Conservation (phyloP, 2,888 invertebrate species). For the Hartigia nigra region DNA sequence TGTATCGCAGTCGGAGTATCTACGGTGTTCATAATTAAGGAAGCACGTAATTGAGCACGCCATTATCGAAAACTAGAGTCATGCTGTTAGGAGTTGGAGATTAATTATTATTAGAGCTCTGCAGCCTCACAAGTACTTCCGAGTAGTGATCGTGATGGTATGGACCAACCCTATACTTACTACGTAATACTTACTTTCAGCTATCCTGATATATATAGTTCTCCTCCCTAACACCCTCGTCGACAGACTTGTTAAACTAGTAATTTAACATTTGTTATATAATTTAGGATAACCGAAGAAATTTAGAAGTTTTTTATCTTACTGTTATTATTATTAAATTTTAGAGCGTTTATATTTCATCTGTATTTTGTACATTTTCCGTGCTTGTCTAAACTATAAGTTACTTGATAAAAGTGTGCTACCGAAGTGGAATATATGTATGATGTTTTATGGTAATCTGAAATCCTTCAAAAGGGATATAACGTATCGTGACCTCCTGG, state of each 20-base stretch:
- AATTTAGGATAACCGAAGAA: not conserved
- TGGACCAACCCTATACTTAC: not conserved
- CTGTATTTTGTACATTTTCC: too few relatives aligned
- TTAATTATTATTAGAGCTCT: constrained; percentile 42
- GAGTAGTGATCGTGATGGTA: constrained; percentile 14
- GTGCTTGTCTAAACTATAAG: not conserved
- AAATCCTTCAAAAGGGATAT: not conserved
- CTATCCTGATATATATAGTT: not conserved
- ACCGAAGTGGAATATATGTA: not conserved
- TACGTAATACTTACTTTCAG: not conserved
- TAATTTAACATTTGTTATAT: not conserved
- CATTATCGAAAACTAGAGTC: constrained; percentile 42
- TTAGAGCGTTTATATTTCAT: not conserved
- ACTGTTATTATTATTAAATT: not conserved
- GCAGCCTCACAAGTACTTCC: constrained; percentile 26
- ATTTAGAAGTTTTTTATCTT: not conserved
- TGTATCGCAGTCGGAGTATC: constrained; percentile 5
- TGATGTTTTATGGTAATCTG: not conserved
- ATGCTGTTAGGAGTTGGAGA: constrained; percentile 39
- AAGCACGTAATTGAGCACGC: constrained; percentile 40
- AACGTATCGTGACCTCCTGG: not conserved
- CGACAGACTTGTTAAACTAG: not conserved
- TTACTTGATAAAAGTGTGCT: not conserved
- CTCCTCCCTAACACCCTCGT: not conserved
- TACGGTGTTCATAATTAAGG: constrained; percentile 38